Evolutionary conservation across 2,113 vertebrate genomes (phyloP).

Genomic region (Cranoglanis bouderius): DNA sequence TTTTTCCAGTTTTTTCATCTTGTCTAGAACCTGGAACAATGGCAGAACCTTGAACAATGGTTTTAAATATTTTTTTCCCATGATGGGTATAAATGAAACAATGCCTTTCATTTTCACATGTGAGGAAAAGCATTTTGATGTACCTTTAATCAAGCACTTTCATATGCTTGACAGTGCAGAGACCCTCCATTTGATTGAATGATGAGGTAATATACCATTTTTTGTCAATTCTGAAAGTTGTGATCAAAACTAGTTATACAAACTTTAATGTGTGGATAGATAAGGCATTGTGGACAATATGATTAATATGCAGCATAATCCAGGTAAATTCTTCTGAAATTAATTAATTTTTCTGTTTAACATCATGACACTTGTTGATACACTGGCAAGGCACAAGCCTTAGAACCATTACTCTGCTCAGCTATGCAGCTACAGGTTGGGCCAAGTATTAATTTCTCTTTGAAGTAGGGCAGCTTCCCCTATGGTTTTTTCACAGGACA

Average conservation of each 20-base stretch:
- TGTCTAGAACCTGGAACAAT: constrained; percentile 5
- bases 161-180: neutral
- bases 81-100: neutral
- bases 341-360: neutral
- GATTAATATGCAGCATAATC: neutral
- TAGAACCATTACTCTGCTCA: constrained; percentile 62
- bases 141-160: neutral
- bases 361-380: neutral
- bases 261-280: neutral
- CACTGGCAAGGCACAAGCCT: neutral
- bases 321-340: neutral
- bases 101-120: constrained; percentile 11
- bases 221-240: neutral
- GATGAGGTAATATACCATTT: neutral
- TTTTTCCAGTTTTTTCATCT: neutral
- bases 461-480: constrained; percentile 55
- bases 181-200: neutral
- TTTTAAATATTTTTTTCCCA: neutral
- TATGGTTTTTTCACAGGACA: constrained; percentile 54
- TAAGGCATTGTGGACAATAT: neutral
- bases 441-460: constrained; percentile 68
- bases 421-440: constrained; percentile 40
- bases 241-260: neutral
- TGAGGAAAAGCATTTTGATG: neutral
- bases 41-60: neutral